These are phyloP conservation scores for Ricordea florida DNA, from an alignment of 92 coral and sea anemone species.

Conservation along the genomic window DNA sequence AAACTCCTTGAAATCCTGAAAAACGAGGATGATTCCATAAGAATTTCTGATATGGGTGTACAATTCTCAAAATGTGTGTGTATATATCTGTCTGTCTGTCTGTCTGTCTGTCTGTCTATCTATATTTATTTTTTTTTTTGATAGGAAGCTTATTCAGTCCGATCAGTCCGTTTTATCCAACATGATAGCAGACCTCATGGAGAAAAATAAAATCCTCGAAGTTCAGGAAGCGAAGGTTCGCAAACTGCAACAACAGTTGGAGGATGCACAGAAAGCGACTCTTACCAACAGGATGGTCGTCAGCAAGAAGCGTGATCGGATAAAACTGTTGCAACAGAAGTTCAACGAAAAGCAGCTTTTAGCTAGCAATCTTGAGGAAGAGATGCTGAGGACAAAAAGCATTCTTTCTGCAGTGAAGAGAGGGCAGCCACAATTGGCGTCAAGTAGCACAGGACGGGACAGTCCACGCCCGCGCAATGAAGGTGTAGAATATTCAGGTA, in stretches of 20 bases:
- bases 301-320: constrained; percentile 72
- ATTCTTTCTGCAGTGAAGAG: constrained; percentile 72
- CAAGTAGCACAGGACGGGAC: constrained; percentile 13
- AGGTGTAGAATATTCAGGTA: not conserved
- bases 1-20: too few species aligned
- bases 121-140: not conserved
- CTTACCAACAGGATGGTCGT: constrained; percentile 64
- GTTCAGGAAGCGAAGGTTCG: constrained; percentile 72
- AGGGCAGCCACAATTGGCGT: constrained; percentile 15
- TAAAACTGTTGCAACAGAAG: constrained; percentile 61
- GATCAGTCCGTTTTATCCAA: constrained; percentile 67
- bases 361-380: constrained; percentile 74
- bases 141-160: constrained; percentile 61
- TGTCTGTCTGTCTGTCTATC: not conserved
- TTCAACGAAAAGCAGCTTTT: constrained; percentile 40
- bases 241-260: constrained; percentile 74
- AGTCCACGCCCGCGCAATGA: constrained; percentile 6
- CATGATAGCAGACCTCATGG: constrained; percentile 46
- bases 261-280: constrained; percentile 73
- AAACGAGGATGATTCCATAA: too few species aligned
- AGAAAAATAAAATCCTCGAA: constrained; percentile 64
- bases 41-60: too few species aligned
- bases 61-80: too few species aligned
- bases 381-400: constrained; percentile 74
- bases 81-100: too few species aligned